Conservation (phyloP, 1,140 invertebrate genomes). For the Carposina sasakii region DNA sequence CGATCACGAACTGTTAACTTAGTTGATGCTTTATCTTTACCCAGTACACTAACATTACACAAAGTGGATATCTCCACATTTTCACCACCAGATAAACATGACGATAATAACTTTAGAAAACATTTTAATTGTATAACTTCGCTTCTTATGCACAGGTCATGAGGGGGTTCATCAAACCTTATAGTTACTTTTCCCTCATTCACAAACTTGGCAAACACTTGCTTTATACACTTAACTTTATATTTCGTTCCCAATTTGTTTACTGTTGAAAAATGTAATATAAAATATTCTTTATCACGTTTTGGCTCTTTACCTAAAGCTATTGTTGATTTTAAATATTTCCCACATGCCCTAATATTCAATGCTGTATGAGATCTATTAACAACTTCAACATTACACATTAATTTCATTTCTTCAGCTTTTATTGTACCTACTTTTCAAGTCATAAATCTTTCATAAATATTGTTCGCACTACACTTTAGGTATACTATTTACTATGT, state of each 20-base stretch:
- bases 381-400: constrained; percentile 77
- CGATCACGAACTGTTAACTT: constrained; percentile 76
- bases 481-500: too few species aligned
- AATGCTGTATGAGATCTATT: constrained; percentile 71
- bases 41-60: constrained; percentile 71
- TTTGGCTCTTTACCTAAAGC: constrained; percentile 77
- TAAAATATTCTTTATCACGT: constrained; percentile 72
- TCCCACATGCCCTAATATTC: constrained; percentile 52
- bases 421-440: too few species aligned
- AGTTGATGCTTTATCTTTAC: constrained; percentile 69
- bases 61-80: constrained; percentile 50
- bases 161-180: constrained; percentile 78
- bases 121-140: constrained; percentile 79
- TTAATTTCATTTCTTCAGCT: constrained; percentile 76
- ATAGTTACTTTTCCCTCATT: constrained; percentile 83
- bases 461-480: too few species aligned
- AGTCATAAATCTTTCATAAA: too few species aligned
- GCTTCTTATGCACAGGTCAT: constrained; percentile 80
- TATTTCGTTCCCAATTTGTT: constrained; percentile 80
- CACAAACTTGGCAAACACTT: constrained; percentile 80
- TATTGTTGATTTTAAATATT: constrained; percentile 76
- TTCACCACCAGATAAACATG: constrained; percentile 75
- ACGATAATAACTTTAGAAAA: constrained; percentile 78
- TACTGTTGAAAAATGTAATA: constrained; percentile 77
- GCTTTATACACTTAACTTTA: constrained; percentile 77